Evolutionary conservation across 2,888 invertebrate genomes (phyloP).

Genomic region (Brachylomia viminalis): DNA sequence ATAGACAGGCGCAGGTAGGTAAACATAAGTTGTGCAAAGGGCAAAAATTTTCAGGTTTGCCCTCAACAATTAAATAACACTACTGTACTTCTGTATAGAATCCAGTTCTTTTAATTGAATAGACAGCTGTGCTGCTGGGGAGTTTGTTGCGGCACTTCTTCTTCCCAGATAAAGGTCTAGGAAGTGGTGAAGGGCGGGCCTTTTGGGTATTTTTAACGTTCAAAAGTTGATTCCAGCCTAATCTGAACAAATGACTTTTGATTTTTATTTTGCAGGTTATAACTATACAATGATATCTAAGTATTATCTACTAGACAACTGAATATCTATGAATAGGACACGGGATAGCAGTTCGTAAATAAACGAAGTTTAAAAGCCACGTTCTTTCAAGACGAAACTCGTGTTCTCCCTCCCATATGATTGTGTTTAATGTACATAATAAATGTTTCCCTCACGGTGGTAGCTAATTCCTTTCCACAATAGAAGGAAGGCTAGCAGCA

Average conservation of each 20-base stretch:
- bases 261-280: too few species aligned
- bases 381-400: not conserved
- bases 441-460: constrained; percentile 19
- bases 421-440: constrained; percentile 24
- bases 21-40: not conserved
- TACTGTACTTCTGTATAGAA: too few species aligned
- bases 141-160: too few species aligned
- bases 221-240: too few species aligned
- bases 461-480: constrained; percentile 47
- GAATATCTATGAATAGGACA: not conserved
- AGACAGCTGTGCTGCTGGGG: too few species aligned
- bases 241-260: too few species aligned
- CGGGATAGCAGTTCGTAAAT: not conserved
- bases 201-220: too few species aligned
- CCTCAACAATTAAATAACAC: not conserved
- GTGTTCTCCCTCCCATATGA: constrained; percentile 2
- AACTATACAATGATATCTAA: not conserved
- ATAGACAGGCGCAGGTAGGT: not conserved
- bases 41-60: not conserved
- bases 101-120: too few species aligned
- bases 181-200: too few species aligned
- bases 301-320: not conserved
- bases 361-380: not conserved
- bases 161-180: too few species aligned
- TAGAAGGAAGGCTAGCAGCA: constrained; percentile 22